Percentiles rank a stretch among this genome's conserved stretches.
phyloP scores from a whole-genome alignment of 2,888 invertebrate species.

The Pterostichus niger region DNA sequence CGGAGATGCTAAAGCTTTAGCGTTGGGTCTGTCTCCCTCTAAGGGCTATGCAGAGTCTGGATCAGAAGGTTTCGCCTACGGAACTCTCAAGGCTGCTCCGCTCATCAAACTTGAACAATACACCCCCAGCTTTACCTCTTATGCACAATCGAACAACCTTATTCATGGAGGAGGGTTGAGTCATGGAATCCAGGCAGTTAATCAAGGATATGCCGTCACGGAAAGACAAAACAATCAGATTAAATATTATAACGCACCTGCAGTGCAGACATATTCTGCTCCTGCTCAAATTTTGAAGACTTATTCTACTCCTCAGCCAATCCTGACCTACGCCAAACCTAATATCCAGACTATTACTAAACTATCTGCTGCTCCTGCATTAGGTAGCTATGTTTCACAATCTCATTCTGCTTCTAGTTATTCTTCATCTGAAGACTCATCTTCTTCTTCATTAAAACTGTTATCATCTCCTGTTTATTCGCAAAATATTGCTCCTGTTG shows the following conservation, averaged over 20 bases:
- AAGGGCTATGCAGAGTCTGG: constrained; percentile 46
- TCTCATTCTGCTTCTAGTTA: constrained; percentile 62
- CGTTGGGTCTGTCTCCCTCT: constrained; percentile 70
- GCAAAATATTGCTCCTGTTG: constrained; percentile 68
- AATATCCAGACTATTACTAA: constrained; percentile 69
- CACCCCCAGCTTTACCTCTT: neutral
- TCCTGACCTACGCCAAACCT: constrained; percentile 78
- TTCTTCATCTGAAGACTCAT: constrained; percentile 53
- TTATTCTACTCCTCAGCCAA: constrained; percentile 71
- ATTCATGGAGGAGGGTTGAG: constrained; percentile 11
- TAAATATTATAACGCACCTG: constrained; percentile 49
- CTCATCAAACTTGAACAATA: constrained; percentile 40
- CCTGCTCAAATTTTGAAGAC: constrained; percentile 47
- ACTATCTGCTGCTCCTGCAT: constrained; percentile 68
- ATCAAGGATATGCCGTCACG: constrained; percentile 69
- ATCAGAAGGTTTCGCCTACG: constrained; percentile 22
- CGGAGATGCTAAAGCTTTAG: constrained; percentile 71
- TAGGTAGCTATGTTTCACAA: constrained; percentile 67
- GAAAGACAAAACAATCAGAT: constrained; percentile 67
- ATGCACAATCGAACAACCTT: constrained; percentile 8
- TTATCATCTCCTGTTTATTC: constrained; percentile 40
- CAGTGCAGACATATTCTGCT: constrained; percentile 53
- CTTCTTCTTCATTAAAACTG: constrained; percentile 52
- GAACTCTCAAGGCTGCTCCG: constrained; percentile 8
- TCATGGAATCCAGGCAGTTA: constrained; percentile 7